Base-by-base conservation (phyloP, 1,140 invertebrate species). In the Brachionus calyciflorus region DNA sequence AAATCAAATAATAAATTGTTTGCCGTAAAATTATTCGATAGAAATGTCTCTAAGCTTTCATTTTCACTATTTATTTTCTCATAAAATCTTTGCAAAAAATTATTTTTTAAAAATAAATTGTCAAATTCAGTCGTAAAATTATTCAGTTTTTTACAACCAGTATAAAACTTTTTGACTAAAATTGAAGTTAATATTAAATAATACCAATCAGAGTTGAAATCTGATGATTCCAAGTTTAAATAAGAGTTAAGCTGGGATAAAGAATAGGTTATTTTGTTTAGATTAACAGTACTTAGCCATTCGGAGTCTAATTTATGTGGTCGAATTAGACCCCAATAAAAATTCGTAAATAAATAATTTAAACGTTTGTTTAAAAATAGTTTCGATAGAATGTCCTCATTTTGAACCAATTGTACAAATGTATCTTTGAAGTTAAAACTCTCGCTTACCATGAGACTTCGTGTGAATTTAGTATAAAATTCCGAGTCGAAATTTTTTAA, bases 251-350 rank as follows among this genome's bases (percentile, higher is more conserved):
- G 12, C 19, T 41, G 60, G 9, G 60, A 65, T 10, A 65, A 21
- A 14, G 60, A 65, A 65, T 21, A 73, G 10, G 21, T 55, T 37
- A 73, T 73, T 55, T 73, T 49, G 69, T 73, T 73, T 6, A 49
- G 24, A 9, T 19, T 17, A 28, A 19, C 4, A 46, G 12, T 51
- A 3, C 17, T 48, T 3, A 49, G 46, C 69, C 46, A 73, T 12
- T 51, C 44, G 3, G 17, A 2, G 19, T 65, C 19, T 19, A 41
- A 17, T 2, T 65, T 65, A 24, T 10, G 7, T 19, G 9, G 3
- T 12, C 6, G 40, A 30, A 51, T 49, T 37, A 73, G n/a, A 10
- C 40, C 6, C n/a, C n/a, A 51, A 41, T 51, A 55, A 6, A 19
- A 5, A n/a, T 73, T 46, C n/a, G 46, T 49, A 37, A 51, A 73